Percentiles rank a stretch among this genome's conserved stretches.
phyloP scores from a whole-genome alignment of 1,140 invertebrate genomes.

The Neotoxoptera formosana region DNA sequence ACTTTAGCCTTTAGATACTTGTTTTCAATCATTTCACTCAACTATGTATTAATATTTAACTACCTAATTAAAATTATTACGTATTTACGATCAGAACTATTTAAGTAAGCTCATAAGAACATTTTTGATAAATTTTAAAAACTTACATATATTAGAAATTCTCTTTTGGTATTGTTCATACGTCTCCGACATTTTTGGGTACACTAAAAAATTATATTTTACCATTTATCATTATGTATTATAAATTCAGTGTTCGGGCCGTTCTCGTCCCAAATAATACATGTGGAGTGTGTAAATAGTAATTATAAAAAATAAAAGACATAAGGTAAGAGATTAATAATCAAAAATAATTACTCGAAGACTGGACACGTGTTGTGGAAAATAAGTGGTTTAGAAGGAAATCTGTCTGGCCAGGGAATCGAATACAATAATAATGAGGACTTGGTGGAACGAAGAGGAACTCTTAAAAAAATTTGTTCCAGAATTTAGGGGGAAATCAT shows the following conservation, averaged over 20 bases:
- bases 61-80: neutral
- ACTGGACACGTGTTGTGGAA: neutral
- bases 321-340: too few species aligned
- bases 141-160: neutral
- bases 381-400: neutral
- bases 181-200: neutral
- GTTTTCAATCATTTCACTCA: too few species aligned
- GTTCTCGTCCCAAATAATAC: too few species aligned
- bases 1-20: too few species aligned
- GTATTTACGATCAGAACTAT: too few species aligned
- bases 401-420: neutral
- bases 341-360: too few species aligned
- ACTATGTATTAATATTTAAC: too few species aligned
- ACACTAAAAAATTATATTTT: neutral
- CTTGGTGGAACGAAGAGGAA: neutral
- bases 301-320: too few species aligned
- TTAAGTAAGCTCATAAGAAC: neutral
- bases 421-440: neutral
- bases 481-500: neutral
- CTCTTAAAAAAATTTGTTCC: neutral
- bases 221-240: neutral
- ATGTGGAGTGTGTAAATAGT: too few species aligned
- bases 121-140: neutral
- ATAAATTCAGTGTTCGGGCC: too few species aligned
- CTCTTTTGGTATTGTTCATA: accelerated